Base-by-base conservation (phyloP, 2,888 invertebrate species). In the Adelphocoris suturalis region DNA sequence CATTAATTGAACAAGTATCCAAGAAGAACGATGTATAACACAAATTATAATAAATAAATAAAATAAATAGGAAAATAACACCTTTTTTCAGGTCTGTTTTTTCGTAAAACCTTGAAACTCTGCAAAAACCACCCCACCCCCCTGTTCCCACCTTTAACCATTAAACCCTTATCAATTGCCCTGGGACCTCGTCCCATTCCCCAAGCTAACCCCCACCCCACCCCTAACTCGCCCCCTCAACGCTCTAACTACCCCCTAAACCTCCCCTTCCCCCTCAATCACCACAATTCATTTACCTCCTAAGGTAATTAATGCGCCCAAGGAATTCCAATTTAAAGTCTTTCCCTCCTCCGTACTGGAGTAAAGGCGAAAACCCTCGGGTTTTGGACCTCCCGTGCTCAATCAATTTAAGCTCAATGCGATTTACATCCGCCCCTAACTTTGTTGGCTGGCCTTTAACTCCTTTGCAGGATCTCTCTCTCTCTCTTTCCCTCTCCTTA, bases 291-390 rank as follows among this genome's bases (percentile, higher is more conserved):
- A 91, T 91, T 91, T 91, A 91, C 57, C 90, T 90, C 61, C 89
- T 86, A 87, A 86, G 90, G 90, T 91, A 91, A 91, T 91, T 91
- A 91, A 91, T 91, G 91, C 90, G 86, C 78, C 82, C 88, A 84
- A 90, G 91, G 91, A 91, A 91, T 91, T 91, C 91, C 91, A 91
- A 91, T 91, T 91, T 91, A 91, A 90, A 91, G 91, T 90, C 90
- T 90, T 90, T 91, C 91, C 91, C 86, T 52, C 90, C 81, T 80
- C 47, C 52, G 16, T 85, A 37, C 37, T 28, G 68, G 27, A 23
- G 68, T 27, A 68, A 68, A 68, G 68, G 68, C 68, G 68, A 68
- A 68, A 52, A 57, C 85, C 86, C 68, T 88, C 86, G 78, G 90
- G 68, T 55, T 80, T 52, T 61, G 68, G 81, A 68, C 68, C 68